phyloP scores from a whole-genome alignment of 2,797 vertebrate species.

The Cynopterus sphinx region DNA sequence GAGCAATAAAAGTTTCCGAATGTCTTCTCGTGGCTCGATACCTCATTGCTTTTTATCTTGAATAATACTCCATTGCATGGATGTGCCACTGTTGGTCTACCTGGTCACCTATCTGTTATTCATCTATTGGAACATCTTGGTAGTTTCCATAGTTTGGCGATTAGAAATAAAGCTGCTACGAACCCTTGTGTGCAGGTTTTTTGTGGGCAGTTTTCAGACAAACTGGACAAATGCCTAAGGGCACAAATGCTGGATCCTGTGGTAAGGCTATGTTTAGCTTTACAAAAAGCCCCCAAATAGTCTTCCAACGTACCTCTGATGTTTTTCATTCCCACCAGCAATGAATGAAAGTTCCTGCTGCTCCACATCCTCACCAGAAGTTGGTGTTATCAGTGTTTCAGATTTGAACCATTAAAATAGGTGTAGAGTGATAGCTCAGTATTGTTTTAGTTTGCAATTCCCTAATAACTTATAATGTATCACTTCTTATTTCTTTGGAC shows the following conservation, averaged over 20 bases:
- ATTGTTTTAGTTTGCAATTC: background rate
- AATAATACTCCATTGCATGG: background rate
- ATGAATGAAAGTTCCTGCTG: background rate
- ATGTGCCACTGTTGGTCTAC: background rate
- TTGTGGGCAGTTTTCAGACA: background rate
- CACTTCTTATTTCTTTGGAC: background rate
- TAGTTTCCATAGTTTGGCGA: background rate
- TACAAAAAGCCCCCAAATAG: background rate
- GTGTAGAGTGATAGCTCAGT: fast-evolving
- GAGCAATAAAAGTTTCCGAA: background rate
- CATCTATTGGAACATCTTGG: background rate
- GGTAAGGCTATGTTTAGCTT: background rate
- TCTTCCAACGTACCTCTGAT: background rate
- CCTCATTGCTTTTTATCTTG: background rate
- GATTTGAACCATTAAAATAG: background rate
- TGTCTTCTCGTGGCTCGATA: background rate
- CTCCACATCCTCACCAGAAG: background rate
- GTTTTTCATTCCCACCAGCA: background rate
- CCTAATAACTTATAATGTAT: background rate
- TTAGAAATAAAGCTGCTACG: background rate
- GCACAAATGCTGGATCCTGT: background rate
- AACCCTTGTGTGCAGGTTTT: background rate
- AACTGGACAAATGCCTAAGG: background rate
- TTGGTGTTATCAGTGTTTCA: background rate
- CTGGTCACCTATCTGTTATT: background rate